Evolutionary conservation across 2,797 vertebrate species (phyloP).

Genomic region (Pseudotriccus pelzelni): DNA sequence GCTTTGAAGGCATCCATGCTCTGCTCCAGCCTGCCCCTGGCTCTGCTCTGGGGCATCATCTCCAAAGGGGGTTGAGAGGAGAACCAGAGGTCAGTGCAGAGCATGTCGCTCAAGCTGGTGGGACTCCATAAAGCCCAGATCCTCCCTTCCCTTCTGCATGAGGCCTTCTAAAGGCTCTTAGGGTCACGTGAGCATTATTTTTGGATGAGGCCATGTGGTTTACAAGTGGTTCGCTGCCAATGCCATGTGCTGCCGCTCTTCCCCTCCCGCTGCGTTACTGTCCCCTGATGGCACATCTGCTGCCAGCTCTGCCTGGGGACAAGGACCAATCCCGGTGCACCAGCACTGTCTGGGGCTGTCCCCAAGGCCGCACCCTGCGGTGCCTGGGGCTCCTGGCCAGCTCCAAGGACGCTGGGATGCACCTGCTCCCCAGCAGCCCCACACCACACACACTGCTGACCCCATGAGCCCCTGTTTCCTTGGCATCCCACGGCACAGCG

Average conservation of each 20-base stretch:
- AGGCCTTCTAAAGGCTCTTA: background rate
- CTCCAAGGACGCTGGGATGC: rapidly evolving
- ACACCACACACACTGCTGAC: rapidly evolving
- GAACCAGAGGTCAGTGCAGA: background rate
- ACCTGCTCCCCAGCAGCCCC: background rate
- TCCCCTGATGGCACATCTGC: background rate
- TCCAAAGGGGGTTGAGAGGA: background rate
- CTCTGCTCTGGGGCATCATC: background rate
- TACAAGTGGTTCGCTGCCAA: background rate
- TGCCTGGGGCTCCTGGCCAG: background rate
- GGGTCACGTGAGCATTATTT: background rate
- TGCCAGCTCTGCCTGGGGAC: background rate
- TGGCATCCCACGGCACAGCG: rapidly evolving
- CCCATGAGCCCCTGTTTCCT: rapidly evolving
- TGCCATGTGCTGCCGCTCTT: rapidly evolving
- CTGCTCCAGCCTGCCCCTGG: rapidly evolving
- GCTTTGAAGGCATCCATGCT: background rate
- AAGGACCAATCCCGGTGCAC: background rate
- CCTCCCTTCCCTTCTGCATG: background rate
- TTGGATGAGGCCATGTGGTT: background rate
- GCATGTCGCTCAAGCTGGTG: background rate
- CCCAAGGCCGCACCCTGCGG: background rate
- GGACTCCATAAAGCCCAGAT: background rate
- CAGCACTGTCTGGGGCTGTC: background rate
- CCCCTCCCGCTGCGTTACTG: rapidly evolving